Evolutionary conservation across 2,797 vertebrate species (phyloP), one percentile per base, ranked within the genome.

Genomic region (Poecilia velifera): DNA sequence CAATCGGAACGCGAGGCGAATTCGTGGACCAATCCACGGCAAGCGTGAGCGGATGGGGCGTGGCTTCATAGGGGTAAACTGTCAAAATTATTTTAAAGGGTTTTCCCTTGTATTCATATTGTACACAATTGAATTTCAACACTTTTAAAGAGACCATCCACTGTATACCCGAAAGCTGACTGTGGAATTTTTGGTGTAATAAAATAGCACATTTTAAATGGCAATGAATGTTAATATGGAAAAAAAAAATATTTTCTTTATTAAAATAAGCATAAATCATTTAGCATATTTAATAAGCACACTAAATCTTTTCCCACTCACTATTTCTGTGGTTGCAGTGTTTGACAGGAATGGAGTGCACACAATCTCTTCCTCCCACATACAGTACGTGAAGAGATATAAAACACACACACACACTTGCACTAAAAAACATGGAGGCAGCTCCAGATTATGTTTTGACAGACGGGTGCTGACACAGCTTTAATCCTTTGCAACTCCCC

Each of bases 51-150:
- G 86, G 72, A 85, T 66, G 75, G 87, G 97, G 97, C 95, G 96
- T 97, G 93, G 96, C 82, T 91, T 92, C 75, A 74, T 82, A 46
- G 86, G 90, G 96, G 96, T 96, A 97, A 99, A 97, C 97, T 98
- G 98, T 99, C 98, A 99, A 98, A 97, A 97, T 96, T 93, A 97
- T 97, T 94, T 95, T 97, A 97, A 95, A 95, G 95, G 97, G 97
- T 98, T 97, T 97, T 97, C 97, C 97, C 97, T 97, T 96, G 96
- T 92, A 92, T 95, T 93, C 93, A 92, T 92, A 93, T 92, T 93
- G 88, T 91, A 86, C 90, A 92, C 89, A 92, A 86, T 71, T 82
- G 87, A 92, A 91, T 86, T 82, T 85, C 86, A 82, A 77, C 53
- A 86, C 89, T 91, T 93, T 91, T 91, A 91, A 93, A 91, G 89